Percentiles rank a stretch among this genome's conserved stretches.
phyloP scores from a whole-genome alignment of 2,888 invertebrate genomes.

The Cephus rjabovi region DNA sequence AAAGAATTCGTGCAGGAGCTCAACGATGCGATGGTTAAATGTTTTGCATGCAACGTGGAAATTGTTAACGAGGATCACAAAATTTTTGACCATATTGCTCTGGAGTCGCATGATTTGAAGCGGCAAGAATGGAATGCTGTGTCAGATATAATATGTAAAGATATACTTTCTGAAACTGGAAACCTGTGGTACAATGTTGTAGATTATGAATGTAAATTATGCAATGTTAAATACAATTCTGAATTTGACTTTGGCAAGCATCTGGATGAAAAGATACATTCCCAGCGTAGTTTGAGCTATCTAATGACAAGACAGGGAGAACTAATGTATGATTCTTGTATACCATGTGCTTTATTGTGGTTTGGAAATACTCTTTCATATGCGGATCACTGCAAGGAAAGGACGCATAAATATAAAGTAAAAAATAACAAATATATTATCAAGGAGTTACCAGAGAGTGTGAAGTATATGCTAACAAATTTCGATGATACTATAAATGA shows the following conservation, averaged over 20 bases:
- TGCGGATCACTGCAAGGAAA: conserved; percentile 8
- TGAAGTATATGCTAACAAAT: conserved; percentile 6
- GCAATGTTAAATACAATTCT: conserved; percentile 1
- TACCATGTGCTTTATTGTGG: conserved; percentile 15
- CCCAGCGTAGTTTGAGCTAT: background rate
- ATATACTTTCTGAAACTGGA: background rate
- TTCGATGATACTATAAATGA: background rate
- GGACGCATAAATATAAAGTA: conserved; percentile 13
- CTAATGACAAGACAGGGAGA: background rate
- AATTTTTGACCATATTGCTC: conserved; percentile 27
- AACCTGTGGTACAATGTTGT: conserved; percentile 12
- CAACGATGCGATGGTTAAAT: conserved; percentile 30
- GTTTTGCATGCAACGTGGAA: conserved; percentile 34
- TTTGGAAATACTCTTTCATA: conserved; percentile 6
- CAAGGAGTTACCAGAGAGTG: conserved; percentile 3
- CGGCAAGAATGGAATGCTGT: conserved; percentile 8
- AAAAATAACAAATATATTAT: conserved; percentile 8
- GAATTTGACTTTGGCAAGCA: conserved; percentile 18
- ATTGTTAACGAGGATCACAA: conserved; percentile 28
- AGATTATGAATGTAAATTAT: conserved; percentile 13
- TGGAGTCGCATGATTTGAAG: conserved; percentile 2
- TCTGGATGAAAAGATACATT: conserved; percentile 8
- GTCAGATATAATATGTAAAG: conserved; percentile 6
- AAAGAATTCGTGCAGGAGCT: conserved; percentile 37
- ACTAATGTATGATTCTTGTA: conserved; percentile 16